phyloP scores from a whole-genome alignment of 1,140 invertebrate genomes.

The Amyelois transitella region DNA sequence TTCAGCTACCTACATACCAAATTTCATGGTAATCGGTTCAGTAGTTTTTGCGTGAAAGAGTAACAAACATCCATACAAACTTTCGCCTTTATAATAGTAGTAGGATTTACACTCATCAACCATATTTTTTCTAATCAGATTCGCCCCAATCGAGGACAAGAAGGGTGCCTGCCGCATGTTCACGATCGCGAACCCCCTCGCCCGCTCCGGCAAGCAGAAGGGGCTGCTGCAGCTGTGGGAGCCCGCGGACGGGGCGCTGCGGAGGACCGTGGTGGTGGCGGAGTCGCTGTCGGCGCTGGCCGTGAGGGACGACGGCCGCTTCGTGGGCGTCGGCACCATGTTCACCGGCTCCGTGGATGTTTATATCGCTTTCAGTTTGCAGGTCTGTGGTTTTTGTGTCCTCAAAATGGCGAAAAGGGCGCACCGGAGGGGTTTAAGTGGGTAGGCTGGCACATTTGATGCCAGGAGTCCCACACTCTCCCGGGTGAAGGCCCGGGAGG shows the following conservation, averaged over 20 bases:
- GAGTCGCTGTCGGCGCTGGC: conserved; percentile 90
- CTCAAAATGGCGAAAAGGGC: too few relatives aligned
- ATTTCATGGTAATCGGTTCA: too few relatives aligned
- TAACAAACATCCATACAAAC: too few relatives aligned
- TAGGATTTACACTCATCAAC: too few relatives aligned
- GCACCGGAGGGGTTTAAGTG: too few relatives aligned
- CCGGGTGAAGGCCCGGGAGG: too few relatives aligned
- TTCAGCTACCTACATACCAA: too few relatives aligned
- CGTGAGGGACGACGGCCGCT: conserved; percentile 92
- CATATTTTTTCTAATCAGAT: conserved; percentile 65
- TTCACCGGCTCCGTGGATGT: conserved; percentile 92
- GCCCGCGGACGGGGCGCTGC: conserved; percentile 71
- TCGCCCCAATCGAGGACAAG: conserved; percentile 81
- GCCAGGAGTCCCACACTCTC: too few relatives aligned
- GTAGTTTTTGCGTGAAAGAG: too few relatives aligned
- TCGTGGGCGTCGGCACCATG: conserved; percentile 94
- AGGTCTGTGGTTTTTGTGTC: too few relatives aligned
- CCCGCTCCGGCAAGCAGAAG: conserved; percentile 79
- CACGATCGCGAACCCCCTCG: conserved; percentile 86
- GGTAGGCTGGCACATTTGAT: too few relatives aligned
- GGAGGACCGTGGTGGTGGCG: conserved; percentile 75
- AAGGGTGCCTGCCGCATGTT: conserved; percentile 82
- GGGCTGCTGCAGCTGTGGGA: conserved; percentile 86
- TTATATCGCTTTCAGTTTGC: conserved; percentile 93
- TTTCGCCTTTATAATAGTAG: too few relatives aligned